Evolutionary conservation across 1,140 invertebrate genomes (phyloP), one percentile per base, ranked within the genome.

Genomic region (Nasonia longicornis): DNA sequence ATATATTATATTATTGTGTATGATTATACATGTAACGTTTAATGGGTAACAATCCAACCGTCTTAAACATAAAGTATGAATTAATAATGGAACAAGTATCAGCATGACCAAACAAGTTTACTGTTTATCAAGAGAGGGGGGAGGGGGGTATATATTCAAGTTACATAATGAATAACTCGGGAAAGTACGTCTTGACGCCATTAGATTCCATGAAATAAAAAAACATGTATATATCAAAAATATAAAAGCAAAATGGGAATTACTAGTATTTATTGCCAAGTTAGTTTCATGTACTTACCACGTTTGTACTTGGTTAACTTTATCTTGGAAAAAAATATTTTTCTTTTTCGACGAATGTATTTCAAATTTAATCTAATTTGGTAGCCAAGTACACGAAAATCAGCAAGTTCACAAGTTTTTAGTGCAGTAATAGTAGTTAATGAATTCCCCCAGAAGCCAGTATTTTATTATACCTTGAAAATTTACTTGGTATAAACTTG

Each of bases 331-430:
- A 11, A 16, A 16, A 74, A 58, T 20, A 58, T 14, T 16, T 2
- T 3, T 31, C 1, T 52, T 74, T 7, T 74, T 26, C 2, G 26
- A 74, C 31, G 22, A 31, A 75, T n/a, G 63, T 38, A 16, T 0
- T 67, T 12, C 22, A 42, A 45, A 29, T 29, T 67, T 77, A 26
- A 26, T 26, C 22, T 48, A 16, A 42, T 22, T 26, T 22, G 16
- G 2, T 67, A 45, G 11, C 45, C 3, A 77, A 77, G 29, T 67
- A 77, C 4, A 77, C 42, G 22, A 77, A n/a, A 77, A 67, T 42
- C 42, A 67, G 38, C 29, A 76, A 66, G 16, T 16, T 58, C 14
- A 58, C 22, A 6, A 4, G 11, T 22, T 22, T 76, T 6, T 76
- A 67, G 12, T 67, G 45, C 66, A 26, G 29, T 75, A 26, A 26